Percentiles rank a stretch among this genome's conserved stretches.
Conservation (phyloP, 1,140 invertebrate genomes). For the silkworm (Bombyx mori) region ASM3026992v2 NC_085112.1:12264501-12265000, state of each 20-base stretch:
- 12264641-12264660: constrained; percentile 3
- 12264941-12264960: no score
- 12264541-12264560: constrained; percentile 21
- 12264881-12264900: neutral
- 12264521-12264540: neutral
- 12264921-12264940: no score
- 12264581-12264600: constrained; percentile 27
- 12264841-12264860: constrained; percentile 34
- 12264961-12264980: no score
- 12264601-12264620: constrained; percentile 30
- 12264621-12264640: constrained; percentile 12
- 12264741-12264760: constrained; percentile 38
- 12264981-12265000: no score
- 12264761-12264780: constrained; percentile 58
- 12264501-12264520: no score
- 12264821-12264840: constrained; percentile 25
- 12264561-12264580: constrained; percentile 26
- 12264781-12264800: constrained; percentile 49
- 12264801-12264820: constrained; percentile 29
- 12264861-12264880: neutral
- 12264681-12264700: constrained; percentile 66
- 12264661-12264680: constrained; percentile 29
- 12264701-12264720: constrained; percentile 50
- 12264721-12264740: constrained; percentile 41
- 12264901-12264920: neutral